phyloP scores from a whole-genome alignment of 2,797 vertebrate genomes.

The Salarias fasciatus region DNA sequence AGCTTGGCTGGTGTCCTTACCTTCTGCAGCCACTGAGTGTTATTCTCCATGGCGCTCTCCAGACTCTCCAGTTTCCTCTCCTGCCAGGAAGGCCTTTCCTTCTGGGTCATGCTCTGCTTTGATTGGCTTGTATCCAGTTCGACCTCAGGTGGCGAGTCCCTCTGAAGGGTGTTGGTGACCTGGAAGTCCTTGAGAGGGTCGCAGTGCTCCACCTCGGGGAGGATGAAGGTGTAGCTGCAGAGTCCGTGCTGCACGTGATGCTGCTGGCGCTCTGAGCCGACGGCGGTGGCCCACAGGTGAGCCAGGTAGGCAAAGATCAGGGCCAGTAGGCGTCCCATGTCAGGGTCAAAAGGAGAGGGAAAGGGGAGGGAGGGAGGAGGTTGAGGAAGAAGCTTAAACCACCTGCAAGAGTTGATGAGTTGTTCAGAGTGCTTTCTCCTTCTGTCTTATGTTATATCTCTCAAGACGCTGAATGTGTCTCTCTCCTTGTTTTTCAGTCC shows the following conservation, averaged over 20 bases:
- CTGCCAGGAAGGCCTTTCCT: constrained; percentile 77
- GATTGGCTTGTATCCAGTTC: constrained; percentile 34
- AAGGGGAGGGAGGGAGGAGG: constrained; percentile 20
- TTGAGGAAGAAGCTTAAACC: constrained; percentile 20
- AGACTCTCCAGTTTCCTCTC: constrained; percentile 82
- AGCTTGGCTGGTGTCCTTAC: constrained; percentile 60
- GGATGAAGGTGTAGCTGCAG: constrained; percentile 87
- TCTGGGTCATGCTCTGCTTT: constrained; percentile 42
- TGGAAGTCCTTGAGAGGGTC: constrained; percentile 71
- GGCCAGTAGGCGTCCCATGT: constrained; percentile 73
- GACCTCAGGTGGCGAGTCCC: constrained; percentile 76
- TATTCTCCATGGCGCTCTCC: constrained; percentile 85
- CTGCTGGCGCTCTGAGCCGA: constrained; percentile 73
- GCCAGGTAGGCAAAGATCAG: constrained; percentile 66
- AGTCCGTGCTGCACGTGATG: constrained; percentile 85
- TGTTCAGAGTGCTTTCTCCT: constrained; percentile 24
- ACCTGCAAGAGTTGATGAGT: constrained; percentile 40
- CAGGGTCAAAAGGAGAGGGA: constrained; percentile 22
- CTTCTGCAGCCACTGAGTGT: constrained; percentile 89
- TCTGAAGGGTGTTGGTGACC: constrained; percentile 84
- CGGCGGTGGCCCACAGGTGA: constrained; percentile 60
- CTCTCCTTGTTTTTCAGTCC: constrained; percentile 35
- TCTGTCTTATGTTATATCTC: background rate
- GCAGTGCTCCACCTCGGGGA: constrained; percentile 85
- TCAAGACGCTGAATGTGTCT: constrained; percentile 1